Base-by-base conservation (phyloP, 2,113 vertebrate species). In the Nettapus auritus region DNA sequence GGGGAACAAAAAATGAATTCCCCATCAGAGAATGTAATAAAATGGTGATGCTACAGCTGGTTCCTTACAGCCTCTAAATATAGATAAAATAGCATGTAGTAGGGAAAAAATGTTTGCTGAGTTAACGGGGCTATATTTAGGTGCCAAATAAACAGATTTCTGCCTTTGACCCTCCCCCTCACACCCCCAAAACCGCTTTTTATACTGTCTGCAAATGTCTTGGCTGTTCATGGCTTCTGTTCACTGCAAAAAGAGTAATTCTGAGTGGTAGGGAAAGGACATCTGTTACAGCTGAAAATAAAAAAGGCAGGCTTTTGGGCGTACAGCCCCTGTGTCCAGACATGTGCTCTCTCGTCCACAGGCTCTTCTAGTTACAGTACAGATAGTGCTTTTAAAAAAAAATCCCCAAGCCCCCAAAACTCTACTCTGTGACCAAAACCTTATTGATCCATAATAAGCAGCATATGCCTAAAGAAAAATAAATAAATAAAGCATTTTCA, bases 1-100 rank as follows among this genome's bases (percentile, higher is more conserved):
- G 36, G 74, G 63, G 71, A 77, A 80, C 69, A 81, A 88, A 86
- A 86, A 78, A 62, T 38, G 19, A 79, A 82, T 88, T 95, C 70
- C 44, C 40, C 34, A 53, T 93, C 78, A 89, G 81, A 88, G 71
- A 79, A 40, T 68, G 90, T 70, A 94, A 94, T 76, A 76, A 90
- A 62, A 62, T 95, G 82, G 69, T 94, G 93, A 90, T 94, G 73
- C 86, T 94, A 68, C 95, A 93, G 94, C 95, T 93, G 94, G 66
- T 67, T 88, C 70, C 88, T 76, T 75, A 46, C 82, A 68, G 83
- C 57, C 68, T 95, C 83, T 90, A 94, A 96, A 92, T 60, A 40
- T 88, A 88, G 86, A 79, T 60, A 69, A 79, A 97, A 91, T 81
- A 88, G 88, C 82, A 71, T 50, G 76, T 82, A 92, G 91, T 88